Base-by-base conservation (phyloP, 2,113 vertebrate species). In the Microtus oregoni region DNA sequence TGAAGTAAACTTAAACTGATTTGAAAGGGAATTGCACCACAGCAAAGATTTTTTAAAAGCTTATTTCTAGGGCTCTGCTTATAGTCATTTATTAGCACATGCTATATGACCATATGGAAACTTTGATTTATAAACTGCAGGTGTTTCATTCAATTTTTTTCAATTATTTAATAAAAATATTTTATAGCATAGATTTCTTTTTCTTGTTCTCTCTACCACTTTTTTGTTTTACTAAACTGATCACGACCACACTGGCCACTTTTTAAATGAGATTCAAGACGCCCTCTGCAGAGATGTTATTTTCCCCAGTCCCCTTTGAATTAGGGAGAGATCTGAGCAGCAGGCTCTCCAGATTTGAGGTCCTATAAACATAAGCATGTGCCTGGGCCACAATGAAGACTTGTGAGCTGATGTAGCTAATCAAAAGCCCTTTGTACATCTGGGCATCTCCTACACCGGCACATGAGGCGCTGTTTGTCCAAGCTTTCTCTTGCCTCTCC, bases 61-160 rank as follows among this genome's bases (percentile, higher is more conserved):
- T 96, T 94, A 41, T 58, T 91, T 61, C n/a, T 92, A 91, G 65
- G 41, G 7, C 47, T 93, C 68, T 92, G 58, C 79, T 86, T 96
- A 55, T 77, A 96, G 95, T 19, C 96, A 96, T 94, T 97, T 97
- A 97, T 93, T 97, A 97, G 90, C 72, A 87, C 92, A 82, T 94
- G 75, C 89, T 96, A 92, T 93, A 77, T 82, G 58, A 58, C 87
- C 95, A 96, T 58, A 90, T 97, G 92, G 93, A 89, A 94, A 95
- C 85, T 93, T 88, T 94, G 92, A 97, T 96, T 98, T 97, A 98
- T 96, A 96, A 96, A 95, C 52, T 95, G 58, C 97, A 97, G 90
- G 94, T 97, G 96, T 96, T 97, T 97, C 90, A 94, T 97, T 97
- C 70, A 14, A 19, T 77, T 78, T 97, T 97, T 96, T 95, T 82